phyloP scores from a whole-genome alignment of 2,888 invertebrate genomes.

The Clunio marinus region DNA sequence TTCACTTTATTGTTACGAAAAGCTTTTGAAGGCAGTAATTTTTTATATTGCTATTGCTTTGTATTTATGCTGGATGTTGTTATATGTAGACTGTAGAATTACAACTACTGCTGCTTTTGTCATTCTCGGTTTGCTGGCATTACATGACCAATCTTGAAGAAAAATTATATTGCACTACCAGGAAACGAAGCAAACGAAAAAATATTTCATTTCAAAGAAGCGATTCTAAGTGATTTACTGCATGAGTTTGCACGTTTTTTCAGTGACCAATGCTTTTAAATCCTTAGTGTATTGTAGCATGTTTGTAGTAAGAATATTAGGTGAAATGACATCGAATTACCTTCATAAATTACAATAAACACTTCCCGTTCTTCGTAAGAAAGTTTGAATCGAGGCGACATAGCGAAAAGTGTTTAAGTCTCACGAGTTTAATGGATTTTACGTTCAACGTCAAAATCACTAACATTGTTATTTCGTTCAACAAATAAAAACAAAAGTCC shows the following conservation, averaged over 20 bases:
- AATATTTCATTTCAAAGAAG: constrained; percentile 9
- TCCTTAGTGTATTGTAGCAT: neutral
- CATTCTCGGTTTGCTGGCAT: no score
- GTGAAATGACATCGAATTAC: constrained; percentile 16
- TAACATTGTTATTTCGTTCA: no score
- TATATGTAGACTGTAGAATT: no score
- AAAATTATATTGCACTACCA: constrained; percentile 13
- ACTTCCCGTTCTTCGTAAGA: no score
- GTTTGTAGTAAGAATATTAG: neutral
- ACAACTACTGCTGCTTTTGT: no score
- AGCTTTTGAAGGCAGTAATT: neutral
- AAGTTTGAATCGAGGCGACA: no score
- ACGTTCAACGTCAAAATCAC: no score
- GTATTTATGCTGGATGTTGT: no score
- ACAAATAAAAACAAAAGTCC: no score
- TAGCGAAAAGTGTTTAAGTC: no score
- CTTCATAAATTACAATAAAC: constrained; percentile 19
- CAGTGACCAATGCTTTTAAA: neutral
- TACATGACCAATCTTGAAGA: neutral
- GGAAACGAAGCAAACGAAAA: neutral
- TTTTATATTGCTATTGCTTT: neutral
- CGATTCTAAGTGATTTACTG: constrained; percentile 13
- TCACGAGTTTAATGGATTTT: no score
- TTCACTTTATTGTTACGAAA: constrained; percentile 17
- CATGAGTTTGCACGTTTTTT: constrained; percentile 5